Conservation (phyloP, 2,888 invertebrate genomes). For the Drosophila ezoana region DNA sequence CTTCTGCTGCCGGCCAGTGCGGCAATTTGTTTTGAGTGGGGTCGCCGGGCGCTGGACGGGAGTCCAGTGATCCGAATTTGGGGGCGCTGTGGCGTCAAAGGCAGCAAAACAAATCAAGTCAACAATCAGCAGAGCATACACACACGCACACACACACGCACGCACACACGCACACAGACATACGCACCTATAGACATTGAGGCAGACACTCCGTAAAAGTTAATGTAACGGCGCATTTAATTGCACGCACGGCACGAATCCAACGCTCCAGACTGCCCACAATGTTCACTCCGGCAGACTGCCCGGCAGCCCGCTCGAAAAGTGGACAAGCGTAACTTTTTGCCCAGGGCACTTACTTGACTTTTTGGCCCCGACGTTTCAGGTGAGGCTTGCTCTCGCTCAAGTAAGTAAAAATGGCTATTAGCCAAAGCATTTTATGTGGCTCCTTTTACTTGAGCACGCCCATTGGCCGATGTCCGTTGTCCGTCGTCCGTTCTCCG, state of each 20-base stretch:
- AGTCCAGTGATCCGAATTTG: conserved; percentile 20
- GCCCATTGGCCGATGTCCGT: conserved; percentile 38
- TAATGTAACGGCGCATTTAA: conserved; percentile 82
- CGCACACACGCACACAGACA: conserved; percentile 17
- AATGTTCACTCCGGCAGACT: not conserved
- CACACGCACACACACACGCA: conserved; percentile 35
- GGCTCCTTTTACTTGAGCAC: conserved; percentile 68
- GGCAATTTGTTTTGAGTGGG: conserved; percentile 81
- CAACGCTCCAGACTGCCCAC: conserved; percentile 37
- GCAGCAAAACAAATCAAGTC: conserved; percentile 81
- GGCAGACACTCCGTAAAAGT: conserved; percentile 79
- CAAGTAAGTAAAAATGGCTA: conserved; percentile 80
- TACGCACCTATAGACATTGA: conserved; percentile 53
- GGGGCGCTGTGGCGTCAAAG: conserved; percentile 58
- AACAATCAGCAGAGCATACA: conserved; percentile 78
- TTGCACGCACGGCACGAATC: conserved; percentile 77
- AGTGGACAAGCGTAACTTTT: conserved; percentile 69
- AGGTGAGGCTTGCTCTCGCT: conserved; percentile 62
- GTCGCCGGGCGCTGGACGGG: conserved; percentile 32
- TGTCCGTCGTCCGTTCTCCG: conserved; percentile 23
- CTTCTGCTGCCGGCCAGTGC: conserved; percentile 42
- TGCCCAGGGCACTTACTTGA: conserved; percentile 67
- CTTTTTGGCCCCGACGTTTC: conserved; percentile 74
- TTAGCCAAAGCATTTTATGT: conserved; percentile 78
- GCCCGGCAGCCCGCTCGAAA: not conserved